Conservation (phyloP, 2,888 invertebrate genomes). For the Tromatobia lineatoria region DNA sequence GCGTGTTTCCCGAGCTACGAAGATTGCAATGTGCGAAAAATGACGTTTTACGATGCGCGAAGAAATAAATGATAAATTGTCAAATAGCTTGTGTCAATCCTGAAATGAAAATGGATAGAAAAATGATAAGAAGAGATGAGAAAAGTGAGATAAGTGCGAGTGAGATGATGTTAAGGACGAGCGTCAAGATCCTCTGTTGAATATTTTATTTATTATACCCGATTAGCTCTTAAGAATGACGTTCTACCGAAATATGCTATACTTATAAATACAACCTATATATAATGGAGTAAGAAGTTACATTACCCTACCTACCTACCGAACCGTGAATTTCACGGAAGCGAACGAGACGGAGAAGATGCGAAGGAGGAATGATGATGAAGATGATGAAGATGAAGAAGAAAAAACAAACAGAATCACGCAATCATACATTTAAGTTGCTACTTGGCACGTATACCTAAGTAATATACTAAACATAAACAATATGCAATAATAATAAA, state of each 20-base stretch:
- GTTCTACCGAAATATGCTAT: constrained; percentile 85
- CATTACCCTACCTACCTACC: constrained; percentile 77
- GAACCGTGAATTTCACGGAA: constrained; percentile 61
- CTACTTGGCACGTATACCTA: constrained; percentile 85
- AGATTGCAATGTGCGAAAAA: constrained; percentile 49
- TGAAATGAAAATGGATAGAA: constrained; percentile 31
- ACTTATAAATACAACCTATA: constrained; percentile 85
- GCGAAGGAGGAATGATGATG: constrained; percentile 42
- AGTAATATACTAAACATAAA: constrained; percentile 85
- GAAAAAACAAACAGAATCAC: constrained; percentile 81
- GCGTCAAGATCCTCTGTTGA: constrained; percentile 55
- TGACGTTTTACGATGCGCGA: constrained; percentile 48
- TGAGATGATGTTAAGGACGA: constrained; percentile 57
- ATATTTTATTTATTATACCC: constrained; percentile 82
- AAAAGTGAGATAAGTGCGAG: constrained; percentile 38
- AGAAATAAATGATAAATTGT: constrained; percentile 29
- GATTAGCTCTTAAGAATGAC: constrained; percentile 84
- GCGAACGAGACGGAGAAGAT: constrained; percentile 36
- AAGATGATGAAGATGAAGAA: constrained; percentile 17
- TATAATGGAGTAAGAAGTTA: constrained; percentile 83
- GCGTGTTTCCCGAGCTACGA: constrained; percentile 56
- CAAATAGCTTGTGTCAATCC: constrained; percentile 53
- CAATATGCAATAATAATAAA: constrained; percentile 86
- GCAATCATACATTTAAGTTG: constrained; percentile 86
- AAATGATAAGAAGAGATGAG: constrained; percentile 36